phyloP scores from a whole-genome alignment of 2,113 vertebrate species.

The Camelus bactrianus region DNA sequence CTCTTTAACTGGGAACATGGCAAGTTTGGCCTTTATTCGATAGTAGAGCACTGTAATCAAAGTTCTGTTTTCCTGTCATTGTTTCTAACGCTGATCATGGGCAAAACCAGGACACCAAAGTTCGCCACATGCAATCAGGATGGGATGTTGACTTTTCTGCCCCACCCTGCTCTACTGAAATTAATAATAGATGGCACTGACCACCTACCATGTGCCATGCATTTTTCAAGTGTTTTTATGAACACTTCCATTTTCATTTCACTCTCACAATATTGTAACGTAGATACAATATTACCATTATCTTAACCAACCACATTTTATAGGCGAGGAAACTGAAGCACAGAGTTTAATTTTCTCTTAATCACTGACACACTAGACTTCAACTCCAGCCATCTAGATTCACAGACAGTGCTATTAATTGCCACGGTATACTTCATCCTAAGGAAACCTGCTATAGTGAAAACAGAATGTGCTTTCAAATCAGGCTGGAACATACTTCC shows the following conservation, averaged over 20 bases:
- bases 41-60: slow-evolving; percentile 4
- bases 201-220: background rate
- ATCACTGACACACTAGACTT: background rate
- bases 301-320: background rate
- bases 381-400: background rate
- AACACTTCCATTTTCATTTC: background rate
- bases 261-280: background rate
- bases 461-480: slow-evolving; percentile 4
- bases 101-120: background rate
- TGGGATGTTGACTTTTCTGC: background rate
- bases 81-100: background rate
- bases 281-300: background rate
- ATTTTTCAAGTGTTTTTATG: slow-evolving; percentile 15
- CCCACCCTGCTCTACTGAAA: background rate
- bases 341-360: background rate
- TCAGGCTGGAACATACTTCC: background rate
- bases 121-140: slow-evolving; percentile 17
- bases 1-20: slow-evolving; percentile 68
- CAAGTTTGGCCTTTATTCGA: slow-evolving; percentile 67
- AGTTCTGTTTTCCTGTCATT: slow-evolving; percentile 21
- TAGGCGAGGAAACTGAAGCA: background rate
- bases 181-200: background rate
- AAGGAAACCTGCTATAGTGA: background rate
- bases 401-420: background rate
- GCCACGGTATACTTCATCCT: background rate